Conservation (phyloP, 2,113 vertebrate species). For the Austrofundulus limnaeus region DNA sequence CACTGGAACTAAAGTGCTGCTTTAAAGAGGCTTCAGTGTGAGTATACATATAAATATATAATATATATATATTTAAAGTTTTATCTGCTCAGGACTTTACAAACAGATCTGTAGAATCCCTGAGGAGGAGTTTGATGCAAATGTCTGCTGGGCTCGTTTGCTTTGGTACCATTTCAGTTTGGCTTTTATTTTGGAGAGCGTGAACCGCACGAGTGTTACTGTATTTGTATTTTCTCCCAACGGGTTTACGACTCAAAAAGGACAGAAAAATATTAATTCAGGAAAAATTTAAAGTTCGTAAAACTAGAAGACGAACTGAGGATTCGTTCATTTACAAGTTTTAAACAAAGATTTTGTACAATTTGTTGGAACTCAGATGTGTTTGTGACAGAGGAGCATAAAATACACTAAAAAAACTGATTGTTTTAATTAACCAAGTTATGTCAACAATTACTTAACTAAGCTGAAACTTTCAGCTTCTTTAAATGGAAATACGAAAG, state of each 20-base stretch:
- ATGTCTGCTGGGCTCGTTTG: background rate
- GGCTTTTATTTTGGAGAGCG: background rate
- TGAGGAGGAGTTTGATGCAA: slow-evolving; percentile 9
- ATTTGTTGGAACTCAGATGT: too few relatives aligned
- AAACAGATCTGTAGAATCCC: too few relatives aligned
- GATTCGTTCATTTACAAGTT: too few relatives aligned
- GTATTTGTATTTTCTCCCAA: background rate
- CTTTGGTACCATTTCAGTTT: background rate
- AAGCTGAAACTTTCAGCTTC: too few relatives aligned
- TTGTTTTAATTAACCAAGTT: too few relatives aligned
- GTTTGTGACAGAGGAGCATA: too few relatives aligned
- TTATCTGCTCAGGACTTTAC: background rate
- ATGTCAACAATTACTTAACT: too few relatives aligned
- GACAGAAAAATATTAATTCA: background rate
- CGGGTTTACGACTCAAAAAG: background rate
- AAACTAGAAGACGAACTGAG: too few relatives aligned
- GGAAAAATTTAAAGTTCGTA: too few relatives aligned
- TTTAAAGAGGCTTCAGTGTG: slow-evolving; percentile 52
- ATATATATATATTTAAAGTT: background rate
- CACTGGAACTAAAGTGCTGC: slow-evolving; percentile 50
- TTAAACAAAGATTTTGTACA: too few relatives aligned
- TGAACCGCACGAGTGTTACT: background rate
- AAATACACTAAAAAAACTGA: too few relatives aligned
- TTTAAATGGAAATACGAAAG: too few relatives aligned
- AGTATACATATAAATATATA: slow-evolving; percentile 36